Base-by-base conservation (phyloP, 2,888 invertebrate species). In the Rhodophaea formosa region DNA sequence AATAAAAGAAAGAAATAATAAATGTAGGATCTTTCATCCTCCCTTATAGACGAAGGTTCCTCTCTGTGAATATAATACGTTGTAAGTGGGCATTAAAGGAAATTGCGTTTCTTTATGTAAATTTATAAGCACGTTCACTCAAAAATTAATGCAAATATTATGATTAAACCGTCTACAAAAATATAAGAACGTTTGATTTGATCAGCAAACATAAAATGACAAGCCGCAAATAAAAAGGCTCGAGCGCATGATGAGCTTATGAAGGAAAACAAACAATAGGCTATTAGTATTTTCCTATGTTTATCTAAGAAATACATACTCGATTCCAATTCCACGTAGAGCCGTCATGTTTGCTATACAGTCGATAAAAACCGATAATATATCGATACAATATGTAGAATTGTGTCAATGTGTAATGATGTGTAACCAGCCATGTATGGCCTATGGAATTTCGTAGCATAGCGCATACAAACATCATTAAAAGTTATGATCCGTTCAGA, bases 281-380 rank as follows among this genome's bases (percentile, higher is more conserved):
- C 23, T 53, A 23, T 42, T 16, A 49, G 47, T 30, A 54, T 58
- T 57, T 60, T 60, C 56, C 58, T 56, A 56, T 14, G 47, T 56
- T 56, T 47, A 29, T 29, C 8, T 56, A 47, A 39, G 10, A 43
- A 56, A 39, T 39, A 39, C 6, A 49, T 30, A 51, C 35, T 23
- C 17, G 35, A 16, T 30, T 43, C 30, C 53, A 63, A 59, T 68
- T 68, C 70, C 56, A 59, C 59, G 68, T 67, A 69, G 61, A 60
- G 63, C 54, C 58, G 64, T 54, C 62, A 59, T 69, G 62, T 70
- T 67, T 66, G 55, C 56, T 46, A 49, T 61, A 45, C 14, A 58
- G 44, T 60, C 55, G 62, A 63, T 65, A 63, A 58, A 54, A 53
- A 56, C n/a, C 29, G 55, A 35, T 52, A 62, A 47, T 39, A 53